These are phyloP conservation scores for Dendroctonus valens DNA, from an alignment of 1,140 invertebrate species.

Conservation along the genomic window DNA sequence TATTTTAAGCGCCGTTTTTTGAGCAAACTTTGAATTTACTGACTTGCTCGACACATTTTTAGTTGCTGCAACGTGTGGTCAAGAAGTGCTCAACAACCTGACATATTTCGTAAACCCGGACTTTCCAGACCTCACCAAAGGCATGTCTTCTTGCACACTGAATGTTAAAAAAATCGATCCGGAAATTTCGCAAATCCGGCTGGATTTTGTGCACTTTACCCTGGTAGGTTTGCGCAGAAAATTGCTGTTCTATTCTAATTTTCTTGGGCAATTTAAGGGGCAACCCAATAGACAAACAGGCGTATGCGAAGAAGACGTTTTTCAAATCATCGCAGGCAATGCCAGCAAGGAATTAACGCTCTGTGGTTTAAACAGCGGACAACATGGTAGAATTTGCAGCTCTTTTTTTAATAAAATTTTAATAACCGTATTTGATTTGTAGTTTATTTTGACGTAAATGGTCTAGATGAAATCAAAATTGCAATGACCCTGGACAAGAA, in stretches of 20 bases:
- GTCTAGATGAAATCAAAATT: constrained; percentile 53
- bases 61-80: constrained; percentile 75
- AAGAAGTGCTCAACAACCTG: constrained; percentile 74
- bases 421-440: constrained; percentile 30
- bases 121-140: constrained; percentile 71
- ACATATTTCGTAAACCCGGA: constrained; percentile 82
- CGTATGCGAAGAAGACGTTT: constrained; percentile 71
- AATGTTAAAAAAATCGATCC: constrained; percentile 68
- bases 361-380: constrained; percentile 80
- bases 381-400: constrained; percentile 62
- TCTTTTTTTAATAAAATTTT: background rate
- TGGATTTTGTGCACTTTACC: constrained; percentile 79
- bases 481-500: constrained; percentile 58
- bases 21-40: background rate
- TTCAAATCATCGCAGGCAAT: constrained; percentile 60
- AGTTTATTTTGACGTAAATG: constrained; percentile 70
- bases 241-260: background rate
- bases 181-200: constrained; percentile 72
- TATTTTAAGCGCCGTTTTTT: too few relatives aligned
- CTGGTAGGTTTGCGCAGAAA: constrained; percentile 57
- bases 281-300: constrained; percentile 78
- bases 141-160: constrained; percentile 63
- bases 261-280: constrained; percentile 56
- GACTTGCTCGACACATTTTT: constrained; percentile 36
- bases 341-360: constrained; percentile 60